These are phyloP conservation scores for Synergus laeviventris DNA, from an alignment of 2,888 invertebrate species.

Conservation along the genomic window DNA sequence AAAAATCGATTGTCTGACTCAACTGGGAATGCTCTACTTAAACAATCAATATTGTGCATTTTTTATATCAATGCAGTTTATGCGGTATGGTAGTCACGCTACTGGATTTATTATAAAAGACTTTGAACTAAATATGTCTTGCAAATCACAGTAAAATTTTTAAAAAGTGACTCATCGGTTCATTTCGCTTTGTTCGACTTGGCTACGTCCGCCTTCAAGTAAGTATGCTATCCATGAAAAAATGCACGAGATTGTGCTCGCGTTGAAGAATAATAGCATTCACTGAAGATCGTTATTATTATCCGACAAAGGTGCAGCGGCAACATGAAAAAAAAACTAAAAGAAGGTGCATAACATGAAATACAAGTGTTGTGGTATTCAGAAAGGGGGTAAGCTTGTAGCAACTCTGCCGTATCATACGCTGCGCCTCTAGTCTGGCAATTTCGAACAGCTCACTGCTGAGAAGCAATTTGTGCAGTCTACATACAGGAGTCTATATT, in stretches of 20 bases:
- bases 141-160: background rate
- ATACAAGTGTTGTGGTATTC: background rate
- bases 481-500: background rate
- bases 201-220: conserved; percentile 17
- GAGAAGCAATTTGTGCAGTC: background rate
- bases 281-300: conserved; percentile 12
- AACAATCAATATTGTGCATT: too few relatives aligned
- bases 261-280: conserved; percentile 23
- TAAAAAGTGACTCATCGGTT: conserved; percentile 5
- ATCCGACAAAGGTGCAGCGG: conserved; percentile 17
- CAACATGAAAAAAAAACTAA: background rate
- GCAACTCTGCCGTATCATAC: background rate
- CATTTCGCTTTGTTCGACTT: conserved; percentile 24
- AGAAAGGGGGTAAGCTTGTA: background rate
- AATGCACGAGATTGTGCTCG: conserved; percentile 8
- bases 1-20: too few relatives aligned
- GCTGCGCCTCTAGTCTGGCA: conserved; percentile 9
- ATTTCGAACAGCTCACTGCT: background rate
- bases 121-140: conserved; percentile 5
- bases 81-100: too few relatives aligned
- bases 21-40: too few relatives aligned
- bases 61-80: too few relatives aligned
- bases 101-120: too few relatives aligned
- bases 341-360: background rate
- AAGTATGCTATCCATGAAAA: background rate